phyloP scores from a whole-genome alignment of 2,888 invertebrate species.

The Scaptomyza polygonia region DNA sequence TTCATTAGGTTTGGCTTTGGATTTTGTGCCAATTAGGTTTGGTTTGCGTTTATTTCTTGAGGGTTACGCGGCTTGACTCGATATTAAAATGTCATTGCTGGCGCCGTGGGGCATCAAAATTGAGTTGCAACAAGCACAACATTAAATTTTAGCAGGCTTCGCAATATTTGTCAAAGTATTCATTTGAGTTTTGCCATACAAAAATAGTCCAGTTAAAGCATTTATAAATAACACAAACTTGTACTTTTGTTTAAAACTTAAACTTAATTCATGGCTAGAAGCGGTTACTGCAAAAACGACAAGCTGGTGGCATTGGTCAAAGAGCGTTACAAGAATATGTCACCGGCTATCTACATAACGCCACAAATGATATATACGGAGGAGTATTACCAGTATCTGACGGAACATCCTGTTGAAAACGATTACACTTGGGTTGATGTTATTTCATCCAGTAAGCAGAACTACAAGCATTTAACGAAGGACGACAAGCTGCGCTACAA shows the following conservation, averaged over 20 bases:
- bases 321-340: constrained; percentile 20
- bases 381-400: constrained; percentile 23
- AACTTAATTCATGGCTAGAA: constrained; percentile 37
- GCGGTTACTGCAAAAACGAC: constrained; percentile 42
- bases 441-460: neutral
- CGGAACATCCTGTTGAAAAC: constrained; percentile 13
- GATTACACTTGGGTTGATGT: neutral
- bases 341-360: neutral
- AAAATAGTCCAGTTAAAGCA: neutral
- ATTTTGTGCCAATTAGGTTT: constrained; percentile 65
- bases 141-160: constrained; percentile 10
- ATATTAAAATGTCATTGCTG: constrained; percentile 60
- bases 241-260: neutral
- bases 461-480: constrained; percentile 19
- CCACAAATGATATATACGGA: constrained; percentile 40
- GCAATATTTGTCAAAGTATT: constrained; percentile 2
- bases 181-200: neutral
- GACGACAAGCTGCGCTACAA: constrained; percentile 23
- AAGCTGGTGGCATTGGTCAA: constrained; percentile 26
- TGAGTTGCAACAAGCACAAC: neutral
- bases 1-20: constrained; percentile 67
- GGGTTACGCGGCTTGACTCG: constrained; percentile 26
- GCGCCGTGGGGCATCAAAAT: constrained; percentile 24
- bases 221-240: neutral
- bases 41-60: constrained; percentile 32